Conservation (phyloP, 2,113 vertebrate genomes). For the Myodes glareolus region DNA sequence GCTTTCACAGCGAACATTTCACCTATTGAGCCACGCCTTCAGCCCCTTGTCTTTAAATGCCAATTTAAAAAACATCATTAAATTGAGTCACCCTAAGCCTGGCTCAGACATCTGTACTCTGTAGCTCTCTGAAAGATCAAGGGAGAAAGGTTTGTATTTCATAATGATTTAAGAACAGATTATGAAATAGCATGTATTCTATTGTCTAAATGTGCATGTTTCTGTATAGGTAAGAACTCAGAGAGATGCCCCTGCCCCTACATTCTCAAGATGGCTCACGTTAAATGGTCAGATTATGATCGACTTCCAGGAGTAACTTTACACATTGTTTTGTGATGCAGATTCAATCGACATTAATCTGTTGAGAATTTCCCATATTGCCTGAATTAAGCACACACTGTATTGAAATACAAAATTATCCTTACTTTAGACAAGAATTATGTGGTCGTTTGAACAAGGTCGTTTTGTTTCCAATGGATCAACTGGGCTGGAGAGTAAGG, state of each 20-base stretch:
- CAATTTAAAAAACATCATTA: neutral
- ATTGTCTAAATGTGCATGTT: neutral
- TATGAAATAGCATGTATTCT: neutral
- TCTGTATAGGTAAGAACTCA: neutral
- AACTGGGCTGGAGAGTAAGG: neutral
- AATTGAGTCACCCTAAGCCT: neutral
- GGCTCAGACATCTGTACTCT: neutral
- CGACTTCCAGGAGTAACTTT: neutral
- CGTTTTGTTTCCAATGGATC: neutral
- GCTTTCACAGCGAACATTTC: neutral
- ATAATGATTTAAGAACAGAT: neutral
- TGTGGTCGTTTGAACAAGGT: neutral
- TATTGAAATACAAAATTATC: neutral
- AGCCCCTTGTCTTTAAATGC: neutral
- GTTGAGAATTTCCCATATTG: neutral
- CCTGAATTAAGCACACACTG: neutral
- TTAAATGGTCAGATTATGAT: neutral
- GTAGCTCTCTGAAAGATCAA: neutral
- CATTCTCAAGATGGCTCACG: neutral
- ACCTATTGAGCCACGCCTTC: neutral
- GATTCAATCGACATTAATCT: neutral
- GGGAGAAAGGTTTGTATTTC: neutral
- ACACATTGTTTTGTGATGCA: neutral
- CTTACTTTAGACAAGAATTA: conserved; percentile 18
- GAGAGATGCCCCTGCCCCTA: neutral